Percentiles rank a stretch among this genome's conserved stretches.
Conservation (phyloP, 2,797 vertebrate genomes). For the Gallinago nigripennis region DNA sequence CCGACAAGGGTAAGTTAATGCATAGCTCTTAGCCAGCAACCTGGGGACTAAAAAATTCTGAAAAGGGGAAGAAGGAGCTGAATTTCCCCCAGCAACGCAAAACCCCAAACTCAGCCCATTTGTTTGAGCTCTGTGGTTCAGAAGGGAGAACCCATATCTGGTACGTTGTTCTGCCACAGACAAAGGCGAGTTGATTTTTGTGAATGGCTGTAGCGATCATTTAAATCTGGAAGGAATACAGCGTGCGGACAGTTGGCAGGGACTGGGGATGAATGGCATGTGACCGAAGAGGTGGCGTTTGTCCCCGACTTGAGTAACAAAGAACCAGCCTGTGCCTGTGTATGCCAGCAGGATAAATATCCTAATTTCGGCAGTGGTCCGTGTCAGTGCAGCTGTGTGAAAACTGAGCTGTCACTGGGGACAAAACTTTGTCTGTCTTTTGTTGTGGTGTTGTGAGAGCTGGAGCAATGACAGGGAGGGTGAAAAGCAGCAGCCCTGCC, state of each 20-base stretch:
- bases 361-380: neutral
- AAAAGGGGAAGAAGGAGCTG: neutral
- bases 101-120: neutral
- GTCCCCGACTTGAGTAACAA: neutral
- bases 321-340: slow-evolving; percentile 33
- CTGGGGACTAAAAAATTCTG: neutral
- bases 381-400: neutral
- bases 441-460: neutral
- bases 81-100: neutral
- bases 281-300: neutral
- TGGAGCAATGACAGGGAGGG: neutral
- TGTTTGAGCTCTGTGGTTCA: neutral
- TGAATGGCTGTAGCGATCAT: accelerated
- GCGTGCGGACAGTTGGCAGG: neutral
- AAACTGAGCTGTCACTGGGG: neutral
- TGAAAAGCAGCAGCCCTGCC: neutral
- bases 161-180: accelerated
- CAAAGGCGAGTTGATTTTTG: slow-evolving; percentile 5
- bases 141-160: neutral
- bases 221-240: neutral
- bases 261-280: neutral
- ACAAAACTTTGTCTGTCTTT: slow-evolving; percentile 49
- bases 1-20: neutral
- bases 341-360: neutral
- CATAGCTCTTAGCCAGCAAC: neutral